Conservation (phyloP, 2,888 invertebrate species). For the Ptychoptera albimana region DNA sequence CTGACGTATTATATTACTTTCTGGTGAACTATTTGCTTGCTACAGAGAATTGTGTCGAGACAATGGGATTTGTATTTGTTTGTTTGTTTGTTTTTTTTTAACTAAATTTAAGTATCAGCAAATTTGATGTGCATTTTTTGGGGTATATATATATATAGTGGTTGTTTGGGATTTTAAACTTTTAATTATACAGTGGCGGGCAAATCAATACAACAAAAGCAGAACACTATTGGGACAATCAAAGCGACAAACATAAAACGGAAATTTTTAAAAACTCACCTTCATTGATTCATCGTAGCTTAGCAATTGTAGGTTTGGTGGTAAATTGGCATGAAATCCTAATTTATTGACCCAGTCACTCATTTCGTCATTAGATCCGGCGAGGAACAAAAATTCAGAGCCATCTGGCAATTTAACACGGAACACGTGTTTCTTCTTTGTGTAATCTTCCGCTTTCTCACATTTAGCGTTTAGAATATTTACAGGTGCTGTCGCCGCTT, state of each 20-base stretch:
- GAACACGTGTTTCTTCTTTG: slow-evolving; percentile 88
- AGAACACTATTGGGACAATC: no score
- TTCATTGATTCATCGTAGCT: slow-evolving; percentile 60
- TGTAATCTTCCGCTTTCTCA: slow-evolving; percentile 81
- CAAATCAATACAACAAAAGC: no score
- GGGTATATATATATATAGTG: no score
- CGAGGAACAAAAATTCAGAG: slow-evolving; percentile 82
- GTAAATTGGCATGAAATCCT: slow-evolving; percentile 79
- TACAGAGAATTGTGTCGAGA: slow-evolving; percentile 10
- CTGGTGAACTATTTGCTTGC: slow-evolving; percentile 29
- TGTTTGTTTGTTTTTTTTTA: no score
- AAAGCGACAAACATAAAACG: no score
- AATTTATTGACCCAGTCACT: slow-evolving; percentile 86
- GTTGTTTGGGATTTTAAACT: no score
- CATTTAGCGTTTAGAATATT: slow-evolving; percentile 66
- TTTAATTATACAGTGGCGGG: no score
- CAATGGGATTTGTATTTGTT: no score
- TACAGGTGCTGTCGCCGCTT: slow-evolving; percentile 76
- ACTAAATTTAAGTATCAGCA: no score
- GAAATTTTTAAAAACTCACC: slow-evolving; percentile 20
- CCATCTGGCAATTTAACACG: slow-evolving; percentile 76
- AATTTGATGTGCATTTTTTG: no score
- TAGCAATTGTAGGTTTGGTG: slow-evolving; percentile 74
- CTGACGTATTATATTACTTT: slow-evolving; percentile 24
- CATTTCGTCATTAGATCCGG: slow-evolving; percentile 55